phyloP scores from a whole-genome alignment of 2,113 vertebrate genomes.

The Phaethon lepturus region DNA sequence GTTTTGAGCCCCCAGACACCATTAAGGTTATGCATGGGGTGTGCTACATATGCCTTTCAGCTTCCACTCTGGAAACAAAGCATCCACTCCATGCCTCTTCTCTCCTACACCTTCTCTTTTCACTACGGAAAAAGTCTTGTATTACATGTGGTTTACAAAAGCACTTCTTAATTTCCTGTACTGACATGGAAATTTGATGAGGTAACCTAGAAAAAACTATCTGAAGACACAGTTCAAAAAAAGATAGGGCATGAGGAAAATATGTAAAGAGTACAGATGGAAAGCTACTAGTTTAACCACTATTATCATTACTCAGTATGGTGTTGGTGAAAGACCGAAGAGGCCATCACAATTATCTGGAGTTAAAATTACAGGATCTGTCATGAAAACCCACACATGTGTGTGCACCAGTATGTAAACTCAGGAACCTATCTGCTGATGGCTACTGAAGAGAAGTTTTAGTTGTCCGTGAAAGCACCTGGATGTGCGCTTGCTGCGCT shows the following conservation, averaged over 20 bases:
- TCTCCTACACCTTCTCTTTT: background rate
- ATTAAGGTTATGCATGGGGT: rapidly evolving
- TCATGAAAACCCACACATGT: background rate
- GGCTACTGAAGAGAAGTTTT: background rate
- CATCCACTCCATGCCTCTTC: background rate
- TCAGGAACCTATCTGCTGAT: background rate
- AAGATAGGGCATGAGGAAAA: background rate
- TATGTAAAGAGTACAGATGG: background rate
- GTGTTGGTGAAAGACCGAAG: background rate
- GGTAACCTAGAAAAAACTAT: background rate
- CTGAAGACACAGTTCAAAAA: background rate
- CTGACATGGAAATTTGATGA: background rate
- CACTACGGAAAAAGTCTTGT: background rate
- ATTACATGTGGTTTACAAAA: background rate
- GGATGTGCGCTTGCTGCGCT: background rate
- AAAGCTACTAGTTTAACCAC: background rate
- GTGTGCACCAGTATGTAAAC: background rate
- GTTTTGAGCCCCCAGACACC: background rate
- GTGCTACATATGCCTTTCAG: background rate
- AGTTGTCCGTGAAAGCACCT: background rate
- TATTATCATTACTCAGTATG: background rate
- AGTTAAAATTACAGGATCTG: background rate
- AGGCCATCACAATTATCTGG: background rate
- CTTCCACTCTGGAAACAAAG: background rate
- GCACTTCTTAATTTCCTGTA: background rate